phyloP scores from a whole-genome alignment of 2,888 invertebrate species.

The Byasa hedistus region DNA sequence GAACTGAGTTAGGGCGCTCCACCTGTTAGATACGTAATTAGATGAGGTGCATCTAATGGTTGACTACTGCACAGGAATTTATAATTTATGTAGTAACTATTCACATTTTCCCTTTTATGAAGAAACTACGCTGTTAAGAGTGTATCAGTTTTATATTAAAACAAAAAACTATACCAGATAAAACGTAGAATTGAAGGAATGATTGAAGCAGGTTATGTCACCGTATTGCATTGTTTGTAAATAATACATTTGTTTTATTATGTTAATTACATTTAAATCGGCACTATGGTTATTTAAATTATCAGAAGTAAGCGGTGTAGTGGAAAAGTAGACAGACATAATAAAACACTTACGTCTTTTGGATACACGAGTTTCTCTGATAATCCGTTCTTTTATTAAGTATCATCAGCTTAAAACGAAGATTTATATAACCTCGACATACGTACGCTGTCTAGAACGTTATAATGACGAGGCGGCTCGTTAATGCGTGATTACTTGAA shows the following conservation, averaged over 20 bases:
- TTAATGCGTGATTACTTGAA: conserved; percentile 13
- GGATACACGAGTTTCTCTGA: neutral
- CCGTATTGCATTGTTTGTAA: too few relatives aligned
- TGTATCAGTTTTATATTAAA: too few relatives aligned
- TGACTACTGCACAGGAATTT: neutral
- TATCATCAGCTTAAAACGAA: neutral
- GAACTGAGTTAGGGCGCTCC: conserved; percentile 50
- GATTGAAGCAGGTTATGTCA: too few relatives aligned
- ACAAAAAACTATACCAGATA: too few relatives aligned
- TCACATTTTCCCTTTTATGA: neutral
- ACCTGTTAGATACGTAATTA: conserved; percentile 42
- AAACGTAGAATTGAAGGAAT: too few relatives aligned
- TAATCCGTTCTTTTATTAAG: conserved; percentile 1
- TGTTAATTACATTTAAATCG: neutral
- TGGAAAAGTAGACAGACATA: neutral
- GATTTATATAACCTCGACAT: conserved; percentile 14
- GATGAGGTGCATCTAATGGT: conserved; percentile 2
- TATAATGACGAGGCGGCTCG: conserved; percentile 6
- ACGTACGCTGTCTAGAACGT: neutral
- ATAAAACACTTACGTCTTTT: neutral
- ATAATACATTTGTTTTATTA: too few relatives aligned
- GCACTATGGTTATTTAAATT: neutral
- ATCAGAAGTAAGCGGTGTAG: neutral
- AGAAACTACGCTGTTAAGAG: too few relatives aligned
- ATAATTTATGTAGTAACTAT: neutral